phyloP scores from a whole-genome alignment of 1,140 invertebrate species.

The Radopholus similis region DNA sequence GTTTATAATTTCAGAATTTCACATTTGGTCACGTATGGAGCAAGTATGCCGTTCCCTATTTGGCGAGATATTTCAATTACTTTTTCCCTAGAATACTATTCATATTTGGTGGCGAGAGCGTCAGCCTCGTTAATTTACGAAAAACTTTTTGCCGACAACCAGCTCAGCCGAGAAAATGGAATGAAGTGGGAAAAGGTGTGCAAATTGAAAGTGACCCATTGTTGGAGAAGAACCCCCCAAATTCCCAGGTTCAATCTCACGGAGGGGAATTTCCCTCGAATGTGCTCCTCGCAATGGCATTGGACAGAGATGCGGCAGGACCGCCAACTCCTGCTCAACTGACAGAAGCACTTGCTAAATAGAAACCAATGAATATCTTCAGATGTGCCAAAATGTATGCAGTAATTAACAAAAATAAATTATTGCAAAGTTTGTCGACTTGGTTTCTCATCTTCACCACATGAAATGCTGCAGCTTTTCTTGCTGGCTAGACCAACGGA shows the following conservation, averaged over 20 bases:
- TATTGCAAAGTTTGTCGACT: no score
- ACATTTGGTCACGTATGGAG: constrained; percentile 93
- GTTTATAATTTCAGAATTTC: constrained; percentile 66
- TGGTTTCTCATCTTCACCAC: constrained; percentile 72
- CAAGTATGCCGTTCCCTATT: constrained; percentile 63
- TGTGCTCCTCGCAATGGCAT: constrained; percentile 32
- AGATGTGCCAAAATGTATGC: no score
- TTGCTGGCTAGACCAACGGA: constrained; percentile 74
- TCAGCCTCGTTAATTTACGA: constrained; percentile 90
- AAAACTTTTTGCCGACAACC: constrained; percentile 76
- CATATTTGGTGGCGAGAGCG: constrained; percentile 87
- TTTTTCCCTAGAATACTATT: constrained; percentile 74
- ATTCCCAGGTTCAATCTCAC: constrained; percentile 47
- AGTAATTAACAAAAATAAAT: no score
- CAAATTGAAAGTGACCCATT: not conserved
- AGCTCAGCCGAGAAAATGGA: constrained; percentile 67
- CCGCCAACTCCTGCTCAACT: constrained; percentile 9
- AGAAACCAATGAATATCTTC: no score
- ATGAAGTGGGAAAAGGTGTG: constrained; percentile 47
- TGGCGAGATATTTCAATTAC: not conserved
- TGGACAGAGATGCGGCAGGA: not conserved
- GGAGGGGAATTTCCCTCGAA: constrained; percentile 54
- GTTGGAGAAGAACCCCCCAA: not conserved
- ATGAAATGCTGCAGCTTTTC: constrained; percentile 78
- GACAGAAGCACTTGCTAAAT: no score